A percentile compares a stretch with the other conserved stretches of the same genome.
Conservation (phyloP, 2,888 invertebrate genomes). For the Andrena flavipes region DNA sequence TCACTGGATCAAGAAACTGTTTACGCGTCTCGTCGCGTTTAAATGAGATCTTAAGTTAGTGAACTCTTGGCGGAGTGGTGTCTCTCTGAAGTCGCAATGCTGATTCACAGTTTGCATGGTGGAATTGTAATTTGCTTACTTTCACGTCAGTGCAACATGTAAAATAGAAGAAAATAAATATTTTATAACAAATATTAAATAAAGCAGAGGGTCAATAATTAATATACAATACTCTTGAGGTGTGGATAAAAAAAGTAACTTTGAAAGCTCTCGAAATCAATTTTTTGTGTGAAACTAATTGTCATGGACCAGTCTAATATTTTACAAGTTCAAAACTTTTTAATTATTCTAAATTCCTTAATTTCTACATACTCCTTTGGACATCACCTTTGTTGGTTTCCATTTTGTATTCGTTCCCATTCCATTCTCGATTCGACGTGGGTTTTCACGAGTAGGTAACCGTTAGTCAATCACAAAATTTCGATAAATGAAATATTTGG, state of each 20-base stretch:
- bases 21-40: not conserved
- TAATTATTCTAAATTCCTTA: not conserved
- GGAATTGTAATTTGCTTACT: too few species aligned
- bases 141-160: too few species aligned
- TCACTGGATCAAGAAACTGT: slow-evolving; percentile 6
- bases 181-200: too few species aligned
- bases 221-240: too few species aligned
- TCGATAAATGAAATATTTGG: slow-evolving; percentile 30
- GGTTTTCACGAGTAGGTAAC: slow-evolving; percentile 44
- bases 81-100: not conserved
- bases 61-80: not conserved
- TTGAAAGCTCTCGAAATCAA: too few species aligned
- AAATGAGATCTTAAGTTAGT: slow-evolving; percentile 13
- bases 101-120: not conserved
- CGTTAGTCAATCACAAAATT: slow-evolving; percentile 55
- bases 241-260: too few species aligned
- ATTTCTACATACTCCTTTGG: not conserved
- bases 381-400: slow-evolving; percentile 26
- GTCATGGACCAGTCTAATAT: not conserved
- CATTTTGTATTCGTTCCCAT: slow-evolving; percentile 35
- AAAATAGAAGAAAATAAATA: too few species aligned
- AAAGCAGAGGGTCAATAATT: too few species aligned
- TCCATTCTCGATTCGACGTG: slow-evolving; percentile 43
- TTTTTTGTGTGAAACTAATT: not conserved
- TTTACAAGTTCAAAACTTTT: not conserved